phyloP scores from a whole-genome alignment of 2,113 vertebrate genomes.

The Speoplatyrhinus poulsoni region DNA sequence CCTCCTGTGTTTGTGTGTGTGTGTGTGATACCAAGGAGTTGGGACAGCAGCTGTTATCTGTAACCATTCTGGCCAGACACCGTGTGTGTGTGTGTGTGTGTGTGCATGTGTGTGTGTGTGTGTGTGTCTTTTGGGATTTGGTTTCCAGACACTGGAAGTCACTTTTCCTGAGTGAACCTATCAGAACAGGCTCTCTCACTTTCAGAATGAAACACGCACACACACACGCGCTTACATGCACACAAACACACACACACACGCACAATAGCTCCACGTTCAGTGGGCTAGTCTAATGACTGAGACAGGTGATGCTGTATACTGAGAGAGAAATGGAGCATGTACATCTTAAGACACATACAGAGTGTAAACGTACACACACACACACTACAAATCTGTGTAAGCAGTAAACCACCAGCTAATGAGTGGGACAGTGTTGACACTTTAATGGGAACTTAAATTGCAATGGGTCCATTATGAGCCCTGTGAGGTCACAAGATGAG shows the following conservation, averaged over 20 bases:
- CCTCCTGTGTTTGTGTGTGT: conserved; percentile 19
- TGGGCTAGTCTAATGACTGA: conserved; percentile 54
- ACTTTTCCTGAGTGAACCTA: conserved; percentile 46
- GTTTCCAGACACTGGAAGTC: conserved; percentile 42
- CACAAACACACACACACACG: conserved; percentile 5
- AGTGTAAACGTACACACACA: conserved; percentile 10
- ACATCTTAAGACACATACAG: conserved; percentile 26
- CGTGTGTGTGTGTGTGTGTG: conserved; percentile 23
- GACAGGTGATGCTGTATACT: conserved; percentile 20
- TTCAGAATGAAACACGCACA: conserved; percentile 7
- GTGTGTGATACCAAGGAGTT: conserved; percentile 36
- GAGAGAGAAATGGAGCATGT: conserved; percentile 29
- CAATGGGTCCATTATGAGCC: background rate
- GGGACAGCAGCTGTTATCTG: conserved; percentile 53
- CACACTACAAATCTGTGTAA: background rate
- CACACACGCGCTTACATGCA: conserved; percentile 3
- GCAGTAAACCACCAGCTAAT: conserved; percentile 14
- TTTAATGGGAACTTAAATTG: background rate
- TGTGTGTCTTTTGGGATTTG: conserved; percentile 17
- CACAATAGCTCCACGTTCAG: conserved; percentile 29
- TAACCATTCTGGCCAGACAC: conserved; percentile 39
- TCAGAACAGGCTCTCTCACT: conserved; percentile 28
- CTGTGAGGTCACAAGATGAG: background rate
- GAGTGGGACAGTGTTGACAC: background rate
- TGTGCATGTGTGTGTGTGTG: conserved; percentile 19